Evolutionary conservation across 1,140 invertebrate genomes (phyloP).

Genomic region (Drosophila pallidifrons): DNA sequence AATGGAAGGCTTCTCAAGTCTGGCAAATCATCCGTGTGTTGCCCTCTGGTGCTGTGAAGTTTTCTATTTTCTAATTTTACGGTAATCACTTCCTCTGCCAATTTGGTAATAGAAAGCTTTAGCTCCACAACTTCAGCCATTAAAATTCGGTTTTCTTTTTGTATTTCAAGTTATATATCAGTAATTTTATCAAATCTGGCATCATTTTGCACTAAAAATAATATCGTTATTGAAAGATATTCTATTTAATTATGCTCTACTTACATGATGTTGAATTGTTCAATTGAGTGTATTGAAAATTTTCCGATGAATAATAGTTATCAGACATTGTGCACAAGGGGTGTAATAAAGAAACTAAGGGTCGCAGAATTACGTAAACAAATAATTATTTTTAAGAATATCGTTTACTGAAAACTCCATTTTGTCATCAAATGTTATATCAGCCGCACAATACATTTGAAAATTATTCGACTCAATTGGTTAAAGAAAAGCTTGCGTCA

Average conservation of each 20-base stretch:
- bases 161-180: too few species aligned
- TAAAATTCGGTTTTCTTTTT: too few species aligned
- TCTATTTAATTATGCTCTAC: background rate
- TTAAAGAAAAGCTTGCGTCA: conserved; percentile 25
- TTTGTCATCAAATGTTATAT: conserved; percentile 28
- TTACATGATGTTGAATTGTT: conserved; percentile 1
- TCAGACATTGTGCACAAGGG: background rate
- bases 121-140: too few species aligned
- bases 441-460: conserved; percentile 30
- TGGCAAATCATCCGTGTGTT: too few species aligned
- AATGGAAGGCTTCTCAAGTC: too few species aligned
- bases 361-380: conserved; percentile 27
- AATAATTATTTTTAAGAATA: conserved; percentile 44
- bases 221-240: background rate
- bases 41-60: too few species aligned
- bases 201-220: too few species aligned
- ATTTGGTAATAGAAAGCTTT: too few species aligned
- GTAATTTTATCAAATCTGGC: too few species aligned
- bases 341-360: background rate
- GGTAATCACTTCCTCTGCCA: too few species aligned
- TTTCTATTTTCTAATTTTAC: too few species aligned
- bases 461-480: conserved; percentile 37
- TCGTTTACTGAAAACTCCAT: conserved; percentile 28
- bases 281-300: background rate
- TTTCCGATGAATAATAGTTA: too few species aligned